Percentiles rank a stretch among this genome's conserved stretches.
These are phyloP conservation scores for Drosophila insularis DNA, from an alignment of 1,140 invertebrate genomes.

Conservation along the genomic window DNA sequence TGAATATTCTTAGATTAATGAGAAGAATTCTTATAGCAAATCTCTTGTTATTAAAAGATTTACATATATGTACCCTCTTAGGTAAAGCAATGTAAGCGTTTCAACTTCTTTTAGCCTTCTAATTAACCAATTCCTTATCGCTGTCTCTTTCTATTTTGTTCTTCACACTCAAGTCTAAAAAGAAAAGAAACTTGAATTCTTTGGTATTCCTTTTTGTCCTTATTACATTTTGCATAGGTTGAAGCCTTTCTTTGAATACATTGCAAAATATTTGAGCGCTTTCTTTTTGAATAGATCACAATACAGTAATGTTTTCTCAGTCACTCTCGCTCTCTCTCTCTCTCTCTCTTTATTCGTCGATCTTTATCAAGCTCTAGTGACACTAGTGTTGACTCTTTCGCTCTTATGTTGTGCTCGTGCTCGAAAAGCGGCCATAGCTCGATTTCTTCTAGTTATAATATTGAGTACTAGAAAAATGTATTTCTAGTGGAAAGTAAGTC, in stretches of 20 bases:
- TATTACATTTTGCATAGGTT: background rate
- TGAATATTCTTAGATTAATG: too few species aligned
- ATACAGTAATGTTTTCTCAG: conserved; percentile 49
- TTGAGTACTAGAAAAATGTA: conserved; percentile 6
- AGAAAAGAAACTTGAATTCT: background rate
- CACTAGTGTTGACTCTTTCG: background rate
- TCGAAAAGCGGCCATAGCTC: background rate
- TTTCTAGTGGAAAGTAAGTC: conserved; percentile 49
- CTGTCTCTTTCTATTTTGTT: background rate
- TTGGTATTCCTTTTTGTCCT: background rate
- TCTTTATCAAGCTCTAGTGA: too few species aligned
- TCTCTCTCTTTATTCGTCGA: background rate
- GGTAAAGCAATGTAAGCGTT: too few species aligned
- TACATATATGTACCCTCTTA: too few species aligned
- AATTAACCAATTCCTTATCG: too few species aligned
- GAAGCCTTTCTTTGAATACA: conserved; percentile 49
- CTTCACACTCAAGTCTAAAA: background rate
- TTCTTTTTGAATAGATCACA: conserved; percentile 16
- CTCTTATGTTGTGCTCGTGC: background rate
- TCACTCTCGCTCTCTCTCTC: background rate
- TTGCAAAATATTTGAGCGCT: conserved; percentile 46
- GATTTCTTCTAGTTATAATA: background rate
- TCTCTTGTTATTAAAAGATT: too few species aligned
- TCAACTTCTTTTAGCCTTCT: too few species aligned
- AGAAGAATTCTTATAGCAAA: too few species aligned